These are phyloP conservation scores for Pseudonaja textilis DNA, from an alignment of 2,113 vertebrate genomes.

Conservation along the genomic window DNA sequence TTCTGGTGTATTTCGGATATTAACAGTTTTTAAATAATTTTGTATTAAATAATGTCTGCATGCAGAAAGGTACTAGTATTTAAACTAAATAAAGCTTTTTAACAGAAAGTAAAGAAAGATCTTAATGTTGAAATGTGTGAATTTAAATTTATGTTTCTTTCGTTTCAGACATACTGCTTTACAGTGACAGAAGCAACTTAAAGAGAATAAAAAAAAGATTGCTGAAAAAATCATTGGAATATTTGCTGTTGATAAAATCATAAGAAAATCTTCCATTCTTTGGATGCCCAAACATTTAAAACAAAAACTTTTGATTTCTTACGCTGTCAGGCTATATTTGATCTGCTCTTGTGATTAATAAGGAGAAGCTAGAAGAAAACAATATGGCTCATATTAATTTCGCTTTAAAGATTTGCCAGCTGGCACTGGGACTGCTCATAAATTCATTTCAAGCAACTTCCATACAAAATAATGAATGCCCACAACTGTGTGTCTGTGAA, in stretches of 20 bases:
- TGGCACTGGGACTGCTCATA: constrained; percentile 76
- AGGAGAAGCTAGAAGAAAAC: constrained; percentile 37
- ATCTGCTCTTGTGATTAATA: neutral
- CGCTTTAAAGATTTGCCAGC: constrained; percentile 61
- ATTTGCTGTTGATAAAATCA: constrained; percentile 36
- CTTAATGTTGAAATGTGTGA: neutral
- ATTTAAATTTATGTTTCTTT: constrained; percentile 52
- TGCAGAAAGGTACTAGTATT: neutral
- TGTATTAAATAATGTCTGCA: neutral
- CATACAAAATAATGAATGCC: constrained; percentile 82
- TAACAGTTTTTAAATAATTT: neutral
- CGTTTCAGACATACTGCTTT: constrained; percentile 70
- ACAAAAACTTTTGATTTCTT: constrained; percentile 26
- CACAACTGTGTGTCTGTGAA: constrained; percentile 95
- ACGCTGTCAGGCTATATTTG: neutral
- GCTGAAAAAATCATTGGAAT: constrained; percentile 42
- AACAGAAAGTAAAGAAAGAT: neutral
- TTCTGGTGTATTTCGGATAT: no score
- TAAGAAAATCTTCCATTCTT: constrained; percentile 34
- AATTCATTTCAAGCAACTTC: constrained; percentile 73
- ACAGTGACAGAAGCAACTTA: constrained; percentile 33
- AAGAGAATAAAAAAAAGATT: constrained; percentile 27
- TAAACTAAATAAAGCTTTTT: neutral
- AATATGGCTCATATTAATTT: constrained; percentile 79
- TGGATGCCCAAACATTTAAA: constrained; percentile 54